phyloP scores from a whole-genome alignment of 2,113 vertebrate genomes.

The Indri indri region DNA sequence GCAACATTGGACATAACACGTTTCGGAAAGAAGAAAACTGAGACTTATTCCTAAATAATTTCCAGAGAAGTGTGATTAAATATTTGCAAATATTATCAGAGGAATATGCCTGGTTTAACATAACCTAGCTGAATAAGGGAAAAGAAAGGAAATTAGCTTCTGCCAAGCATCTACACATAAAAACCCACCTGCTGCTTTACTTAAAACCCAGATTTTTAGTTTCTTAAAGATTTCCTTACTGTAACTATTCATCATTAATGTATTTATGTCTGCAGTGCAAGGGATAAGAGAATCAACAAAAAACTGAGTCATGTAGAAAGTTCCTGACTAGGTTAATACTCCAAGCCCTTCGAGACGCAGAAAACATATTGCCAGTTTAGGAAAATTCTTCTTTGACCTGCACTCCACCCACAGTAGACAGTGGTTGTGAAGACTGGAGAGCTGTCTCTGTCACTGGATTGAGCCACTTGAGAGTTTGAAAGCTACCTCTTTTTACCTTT shows the following conservation, averaged over 20 bases:
- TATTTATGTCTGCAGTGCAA: neutral
- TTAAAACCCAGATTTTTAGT: neutral
- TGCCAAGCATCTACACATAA: neutral
- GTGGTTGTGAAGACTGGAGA: fast-evolving
- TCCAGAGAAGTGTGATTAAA: neutral
- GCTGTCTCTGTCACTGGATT: neutral
- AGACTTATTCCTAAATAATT: neutral
- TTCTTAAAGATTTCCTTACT: neutral
- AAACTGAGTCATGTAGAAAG: neutral
- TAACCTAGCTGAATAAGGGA: neutral
- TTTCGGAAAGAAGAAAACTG: neutral
- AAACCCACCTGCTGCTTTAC: neutral
- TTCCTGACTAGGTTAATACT: neutral
- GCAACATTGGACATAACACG: neutral
- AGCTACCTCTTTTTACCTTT: neutral
- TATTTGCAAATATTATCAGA: neutral
- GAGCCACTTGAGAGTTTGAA: neutral
- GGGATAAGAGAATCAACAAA: neutral
- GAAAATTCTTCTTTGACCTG: neutral
- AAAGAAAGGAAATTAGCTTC: neutral
- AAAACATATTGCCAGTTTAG: neutral
- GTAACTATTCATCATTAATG: neutral
- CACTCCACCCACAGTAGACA: neutral
- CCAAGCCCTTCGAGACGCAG: neutral
- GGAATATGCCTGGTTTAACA: neutral